Evolutionary conservation across 1,140 invertebrate genomes (phyloP).

Genomic region (Batillaria attramentaria): DNA sequence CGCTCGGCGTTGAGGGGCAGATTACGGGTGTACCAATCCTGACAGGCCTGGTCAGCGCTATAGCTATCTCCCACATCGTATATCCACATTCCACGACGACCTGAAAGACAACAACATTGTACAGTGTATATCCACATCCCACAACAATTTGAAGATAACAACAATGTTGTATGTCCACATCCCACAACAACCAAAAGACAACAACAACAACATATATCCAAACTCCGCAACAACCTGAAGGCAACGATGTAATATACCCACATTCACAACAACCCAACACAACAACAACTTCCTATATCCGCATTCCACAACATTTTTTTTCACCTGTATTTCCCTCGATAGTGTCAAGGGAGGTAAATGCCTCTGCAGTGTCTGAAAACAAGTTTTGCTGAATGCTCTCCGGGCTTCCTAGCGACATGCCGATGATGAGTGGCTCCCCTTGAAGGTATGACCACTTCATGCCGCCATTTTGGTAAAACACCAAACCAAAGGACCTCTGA

Average conservation of each 20-base stretch:
- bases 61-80: neutral
- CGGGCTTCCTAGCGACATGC: neutral
- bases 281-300: no score
- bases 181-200: neutral
- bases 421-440: neutral
- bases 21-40: constrained; percentile 11
- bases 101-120: neutral
- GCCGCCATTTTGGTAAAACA: neutral
- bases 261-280: no score
- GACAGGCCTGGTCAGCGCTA: neutral
- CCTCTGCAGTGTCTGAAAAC: neutral
- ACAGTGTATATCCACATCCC: no score
- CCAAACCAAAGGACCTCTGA: neutral
- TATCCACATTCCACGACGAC: constrained; percentile 12
- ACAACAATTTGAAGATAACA: no score
- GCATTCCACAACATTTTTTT: neutral
- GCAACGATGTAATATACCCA: no score
- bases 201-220: neutral
- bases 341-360: neutral
- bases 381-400: no score
- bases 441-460: constrained; percentile 7
- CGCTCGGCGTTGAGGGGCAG: constrained; percentile 1
- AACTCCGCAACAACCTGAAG: neutral
- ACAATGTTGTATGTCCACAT: neutral
- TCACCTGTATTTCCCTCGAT: constrained; percentile 16